Evolutionary conservation across 37 sponge, comb jelly and placozoan species (phyloP), one percentile per base, ranked within the genome.

Genomic region (Dysidea cf. avara): DNA sequence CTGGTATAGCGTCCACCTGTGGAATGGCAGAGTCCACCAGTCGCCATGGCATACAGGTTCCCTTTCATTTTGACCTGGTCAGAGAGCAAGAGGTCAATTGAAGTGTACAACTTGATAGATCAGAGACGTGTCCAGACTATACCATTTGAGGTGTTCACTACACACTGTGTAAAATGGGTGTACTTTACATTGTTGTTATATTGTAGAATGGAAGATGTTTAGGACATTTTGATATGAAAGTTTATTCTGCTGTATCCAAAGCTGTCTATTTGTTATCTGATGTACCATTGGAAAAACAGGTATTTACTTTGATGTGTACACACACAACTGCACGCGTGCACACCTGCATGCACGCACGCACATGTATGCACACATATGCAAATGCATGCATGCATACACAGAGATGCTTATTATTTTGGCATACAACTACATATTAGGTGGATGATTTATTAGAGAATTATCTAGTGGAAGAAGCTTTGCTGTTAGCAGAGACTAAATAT

Each of bases 401-500:
- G n/a, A n/a, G 31, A 9, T 14, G 28, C 24, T 1, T 25, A 22
- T 38, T 39, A 14, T n/a, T 43, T 7, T n/a, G 11, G 2, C 28
- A 6, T 25, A 18, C 51, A 52, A 31, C 24, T 66, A 2, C 18
- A 21, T 43, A 2, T 30, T 48, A 90, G 85, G 83, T 85, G 12
- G 63, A 63, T 34, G 22, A 72, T 22, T 71, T 85, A 14, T 51
- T 90, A 33, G 79, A 85, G 57, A 81, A 72, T 38, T 66, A 53
- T 13, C 61, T 76, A 43, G 71, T 90, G 2, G 86, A 90, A 50
- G 91, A 90, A 62, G 91, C 91, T 17, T 56, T 90, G 20, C 28
- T 77, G 43, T 17, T 90, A 38, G 91, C 91, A 38, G 78, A 90
- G 47, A 77, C 78, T n/a, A 61, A 81, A 21, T 39, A 2, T 34